Percentiles rank a stretch among this genome's conserved stretches.
phyloP scores from a whole-genome alignment of 2,888 invertebrate species.

The Crossocerus cetratus region DNA sequence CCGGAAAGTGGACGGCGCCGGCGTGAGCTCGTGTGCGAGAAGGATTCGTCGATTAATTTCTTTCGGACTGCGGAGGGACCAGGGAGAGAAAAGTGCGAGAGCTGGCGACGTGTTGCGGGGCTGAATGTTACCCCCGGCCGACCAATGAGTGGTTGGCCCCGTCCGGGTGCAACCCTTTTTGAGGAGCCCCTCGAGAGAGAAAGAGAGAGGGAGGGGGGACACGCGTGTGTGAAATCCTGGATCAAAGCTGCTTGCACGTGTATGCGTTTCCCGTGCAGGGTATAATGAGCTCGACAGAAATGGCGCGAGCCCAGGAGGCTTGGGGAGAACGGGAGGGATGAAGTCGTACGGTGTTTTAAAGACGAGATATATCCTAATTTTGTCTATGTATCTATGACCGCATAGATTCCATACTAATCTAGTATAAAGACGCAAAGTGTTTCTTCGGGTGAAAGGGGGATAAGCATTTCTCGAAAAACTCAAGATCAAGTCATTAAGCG shows the following conservation, averaged over 20 bases:
- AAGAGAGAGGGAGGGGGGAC: neutral
- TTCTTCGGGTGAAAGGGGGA: too few relatives aligned
- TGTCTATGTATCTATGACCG: too few relatives aligned
- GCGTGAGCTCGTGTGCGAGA: too few relatives aligned
- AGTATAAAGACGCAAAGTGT: too few relatives aligned
- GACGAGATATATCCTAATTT: too few relatives aligned
- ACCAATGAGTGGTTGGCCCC: constrained; percentile 44
- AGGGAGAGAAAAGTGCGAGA: constrained; percentile 24
- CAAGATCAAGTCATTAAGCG: too few relatives aligned
- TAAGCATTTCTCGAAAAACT: too few relatives aligned
- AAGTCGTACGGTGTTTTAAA: too few relatives aligned
- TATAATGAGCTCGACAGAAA: constrained; percentile 1
- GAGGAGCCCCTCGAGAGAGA: constrained; percentile 21
- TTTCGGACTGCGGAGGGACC: constrained; percentile 11
- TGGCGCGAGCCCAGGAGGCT: too few relatives aligned
- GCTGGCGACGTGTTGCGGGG: constrained; percentile 11
- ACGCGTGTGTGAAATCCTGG: constrained; percentile 12
- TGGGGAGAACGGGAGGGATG: neutral
- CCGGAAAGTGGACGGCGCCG: too few relatives aligned
- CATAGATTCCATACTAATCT: too few relatives aligned
- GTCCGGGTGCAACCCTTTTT: constrained; percentile 29
- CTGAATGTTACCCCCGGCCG: constrained; percentile 32
- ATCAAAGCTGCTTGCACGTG: constrained; percentile 7
- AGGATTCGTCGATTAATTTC: constrained; percentile 30
- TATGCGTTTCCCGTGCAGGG: neutral